Evolutionary conservation across 2,888 invertebrate genomes (phyloP), one percentile per base, ranked within the genome.

Genomic region (Heliconius ismenius): DNA sequence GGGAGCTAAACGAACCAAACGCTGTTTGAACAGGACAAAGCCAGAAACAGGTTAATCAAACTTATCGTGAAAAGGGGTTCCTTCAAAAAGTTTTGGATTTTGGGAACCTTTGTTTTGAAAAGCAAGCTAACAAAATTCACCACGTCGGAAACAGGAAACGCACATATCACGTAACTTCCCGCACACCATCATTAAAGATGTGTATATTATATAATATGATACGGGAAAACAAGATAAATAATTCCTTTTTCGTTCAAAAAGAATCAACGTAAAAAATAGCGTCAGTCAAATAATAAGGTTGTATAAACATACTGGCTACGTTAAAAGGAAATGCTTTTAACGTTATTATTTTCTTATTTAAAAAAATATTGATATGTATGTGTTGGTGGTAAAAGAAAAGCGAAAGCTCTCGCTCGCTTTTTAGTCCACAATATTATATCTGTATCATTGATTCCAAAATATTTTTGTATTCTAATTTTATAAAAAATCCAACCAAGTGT

Each of bases 181-280:
- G 26, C 18, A 72, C 68, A 69, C 64, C 63, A 79, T 76, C 75
- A 65, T 75, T 67, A 39, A 79, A 75, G 62, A 78, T 70, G 58
- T 58, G 67, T 69, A 15, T 67, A 62, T 75, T 70, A 83, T 70
- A 65, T 24, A 13, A 43, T 58, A n/a, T 62, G 79, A 73, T 83
- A 84, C 9, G 83, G 81, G 83, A 81, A 84, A 84, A 82, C 60
- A 67, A 64, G 58, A 87, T 86, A 87, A 87, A 88, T 87, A 87
- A 87, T 86, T 83, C 83, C 81, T 82, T 82, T 49, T 83, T 80
- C 74, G 76, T 81, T 36, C 54, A 74, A 62, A 43, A 64, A 21
- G 54, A 58, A 68, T 69, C 7, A 43, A 58, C 63, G 26, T 75
- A 70, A 73, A n/a, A n/a, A n/a, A 69, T 28, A 58, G 60, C 36